These are phyloP conservation scores for Bombyx huttoni DNA, from an alignment of 2,888 invertebrate genomes.

Conservation along the genomic window DNA sequence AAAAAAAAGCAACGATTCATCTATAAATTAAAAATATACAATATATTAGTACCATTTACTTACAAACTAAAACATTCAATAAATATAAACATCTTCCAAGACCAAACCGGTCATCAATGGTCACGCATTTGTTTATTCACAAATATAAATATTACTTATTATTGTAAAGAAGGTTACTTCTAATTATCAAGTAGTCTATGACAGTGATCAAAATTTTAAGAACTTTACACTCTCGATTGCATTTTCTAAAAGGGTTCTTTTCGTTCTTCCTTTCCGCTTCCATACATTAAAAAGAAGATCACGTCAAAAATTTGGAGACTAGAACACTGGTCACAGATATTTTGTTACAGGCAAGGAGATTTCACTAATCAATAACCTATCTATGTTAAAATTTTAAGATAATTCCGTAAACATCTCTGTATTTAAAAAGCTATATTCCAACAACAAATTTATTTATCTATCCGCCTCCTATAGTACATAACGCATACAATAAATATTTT, in stretches of 20 bases:
- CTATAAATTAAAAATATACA: constrained; percentile 21
- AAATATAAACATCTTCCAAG: constrained; percentile 29
- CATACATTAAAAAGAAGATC: constrained; percentile 30
- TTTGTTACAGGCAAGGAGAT: constrained; percentile 53
- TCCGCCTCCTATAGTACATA: constrained; percentile 12
- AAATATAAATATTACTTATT: constrained; percentile 35
- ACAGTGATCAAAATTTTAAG: constrained; percentile 25
- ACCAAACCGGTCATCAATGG: constrained; percentile 25
- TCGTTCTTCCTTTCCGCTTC: constrained; percentile 5
- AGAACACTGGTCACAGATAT: constrained; percentile 62
- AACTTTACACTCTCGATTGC: constrained; percentile 9
- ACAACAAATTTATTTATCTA: background rate
- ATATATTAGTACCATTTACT: constrained; percentile 40
- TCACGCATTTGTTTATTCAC: constrained; percentile 31
- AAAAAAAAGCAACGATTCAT: constrained; percentile 21
- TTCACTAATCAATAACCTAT: constrained; percentile 32
- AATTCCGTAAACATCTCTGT: constrained; percentile 10
- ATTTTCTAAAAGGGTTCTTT: constrained; percentile 5
- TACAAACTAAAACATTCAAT: constrained; percentile 22
- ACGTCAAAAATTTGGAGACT: constrained; percentile 43
- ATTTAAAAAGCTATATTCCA: constrained; percentile 1
- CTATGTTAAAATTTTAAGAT: constrained; percentile 13
- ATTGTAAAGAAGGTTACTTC: constrained; percentile 27
- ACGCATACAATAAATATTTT: constrained; percentile 11
- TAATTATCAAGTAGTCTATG: background rate